Evolutionary conservation across 2,888 invertebrate genomes (phyloP).

Genomic region (Parnassius glacialis): DNA sequence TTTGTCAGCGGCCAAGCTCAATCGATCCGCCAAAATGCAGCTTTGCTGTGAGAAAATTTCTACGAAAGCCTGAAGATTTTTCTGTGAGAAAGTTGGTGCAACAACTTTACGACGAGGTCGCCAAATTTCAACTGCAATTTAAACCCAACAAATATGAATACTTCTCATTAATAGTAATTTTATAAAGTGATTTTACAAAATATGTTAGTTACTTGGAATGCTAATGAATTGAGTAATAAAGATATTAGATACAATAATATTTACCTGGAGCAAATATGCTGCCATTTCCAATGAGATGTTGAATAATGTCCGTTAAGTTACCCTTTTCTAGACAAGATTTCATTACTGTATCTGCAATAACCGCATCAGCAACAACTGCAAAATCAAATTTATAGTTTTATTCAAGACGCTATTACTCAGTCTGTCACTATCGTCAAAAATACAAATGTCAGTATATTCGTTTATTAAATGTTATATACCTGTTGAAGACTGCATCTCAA

Average conservation of each 20-base stretch:
- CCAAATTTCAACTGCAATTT: constrained; percentile 46
- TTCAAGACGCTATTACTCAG: too few species aligned
- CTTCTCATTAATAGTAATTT: too few species aligned
- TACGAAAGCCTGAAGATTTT: constrained; percentile 41
- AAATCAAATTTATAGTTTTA: neutral
- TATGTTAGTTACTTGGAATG: too few species aligned
- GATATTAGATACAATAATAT: neutral
- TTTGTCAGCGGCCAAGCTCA: constrained; percentile 31
- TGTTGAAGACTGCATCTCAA: too few species aligned
- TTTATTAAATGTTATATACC: too few species aligned
- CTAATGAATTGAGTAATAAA: too few species aligned
- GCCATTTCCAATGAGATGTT: constrained; percentile 43
- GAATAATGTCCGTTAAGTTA: constrained; percentile 35
- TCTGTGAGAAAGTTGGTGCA: constrained; percentile 44
- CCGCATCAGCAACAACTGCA: constrained; percentile 37
- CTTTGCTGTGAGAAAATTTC: constrained; percentile 45
- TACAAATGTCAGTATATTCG: too few species aligned
- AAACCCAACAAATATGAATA: too few species aligned
- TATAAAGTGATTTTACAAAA: too few species aligned
- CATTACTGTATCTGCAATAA: constrained; percentile 41
- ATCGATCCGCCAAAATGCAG: constrained; percentile 35
- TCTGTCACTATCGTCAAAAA: too few species aligned
- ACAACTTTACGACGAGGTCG: constrained; percentile 50
- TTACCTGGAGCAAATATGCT: constrained; percentile 51
- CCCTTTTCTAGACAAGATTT: constrained; percentile 47